phyloP scores from a whole-genome alignment of 2,888 invertebrate genomes.

The Drosophila leonis region DNA sequence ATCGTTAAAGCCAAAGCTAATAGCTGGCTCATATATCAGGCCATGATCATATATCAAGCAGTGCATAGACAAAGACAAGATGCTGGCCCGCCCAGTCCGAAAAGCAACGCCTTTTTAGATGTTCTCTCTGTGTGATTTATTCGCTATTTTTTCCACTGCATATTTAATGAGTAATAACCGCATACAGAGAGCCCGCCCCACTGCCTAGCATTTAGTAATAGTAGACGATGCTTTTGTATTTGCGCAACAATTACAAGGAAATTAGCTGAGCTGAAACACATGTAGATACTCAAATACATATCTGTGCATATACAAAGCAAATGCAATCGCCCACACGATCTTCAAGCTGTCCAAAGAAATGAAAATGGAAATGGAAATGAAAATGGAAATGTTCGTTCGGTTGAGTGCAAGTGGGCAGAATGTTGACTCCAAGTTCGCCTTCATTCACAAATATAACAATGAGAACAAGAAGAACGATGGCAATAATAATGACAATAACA shows the following conservation, averaged over 20 bases:
- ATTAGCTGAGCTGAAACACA: slow-evolving; percentile 51
- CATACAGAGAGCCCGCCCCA: slow-evolving; percentile 21
- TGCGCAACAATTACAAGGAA: slow-evolving; percentile 64
- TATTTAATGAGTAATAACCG: slow-evolving; percentile 57
- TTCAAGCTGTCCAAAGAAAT: slow-evolving; percentile 18
- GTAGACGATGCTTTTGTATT: slow-evolving; percentile 41
- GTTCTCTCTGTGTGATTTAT: slow-evolving; percentile 60
- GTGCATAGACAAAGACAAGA: slow-evolving; percentile 18
- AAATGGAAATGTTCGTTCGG: slow-evolving; percentile 39
- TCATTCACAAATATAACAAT: slow-evolving; percentile 54
- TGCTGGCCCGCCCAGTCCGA: slow-evolving; percentile 2
- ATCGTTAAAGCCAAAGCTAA: slow-evolving; percentile 67
- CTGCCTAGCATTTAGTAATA: slow-evolving; percentile 35
- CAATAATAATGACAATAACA: slow-evolving; percentile 33
- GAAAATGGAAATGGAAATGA: slow-evolving; percentile 20
- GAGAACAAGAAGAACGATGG: slow-evolving; percentile 47
- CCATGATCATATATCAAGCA: slow-evolving; percentile 54
- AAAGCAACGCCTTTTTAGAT: slow-evolving; percentile 33
- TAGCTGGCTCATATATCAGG: slow-evolving; percentile 63
- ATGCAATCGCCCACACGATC: slow-evolving; percentile 39
- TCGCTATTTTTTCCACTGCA: slow-evolving; percentile 51
- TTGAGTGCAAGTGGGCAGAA: slow-evolving; percentile 46
- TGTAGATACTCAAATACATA: slow-evolving; percentile 26
- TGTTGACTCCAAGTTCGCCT: slow-evolving; percentile 35
- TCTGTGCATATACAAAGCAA: slow-evolving; percentile 17